Percentiles rank a stretch among this genome's conserved stretches.
phyloP scores from a whole-genome alignment of 2,888 invertebrate species.

The Oligia latruncula region DNA sequence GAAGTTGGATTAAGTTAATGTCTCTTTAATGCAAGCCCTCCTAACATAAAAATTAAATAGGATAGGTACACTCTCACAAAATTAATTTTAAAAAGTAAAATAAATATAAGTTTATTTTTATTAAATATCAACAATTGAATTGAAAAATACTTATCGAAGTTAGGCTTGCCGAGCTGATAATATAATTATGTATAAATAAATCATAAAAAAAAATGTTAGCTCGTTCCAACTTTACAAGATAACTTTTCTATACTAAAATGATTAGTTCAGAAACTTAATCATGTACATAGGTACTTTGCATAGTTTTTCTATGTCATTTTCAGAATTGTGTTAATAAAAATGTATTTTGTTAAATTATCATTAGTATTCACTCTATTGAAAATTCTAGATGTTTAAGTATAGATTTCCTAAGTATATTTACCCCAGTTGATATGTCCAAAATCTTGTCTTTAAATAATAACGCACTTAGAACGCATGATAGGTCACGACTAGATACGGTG shows the following conservation, averaged over 20 bases:
- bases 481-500: constrained; percentile 34
- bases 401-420: constrained; percentile 55
- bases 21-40: neutral
- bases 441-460: constrained; percentile 34
- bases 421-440: constrained; percentile 55
- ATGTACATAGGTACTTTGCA: neutral
- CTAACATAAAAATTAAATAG: neutral
- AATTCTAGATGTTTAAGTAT: constrained; percentile 10
- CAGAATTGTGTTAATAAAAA: neutral
- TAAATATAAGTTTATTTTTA: constrained; percentile 1
- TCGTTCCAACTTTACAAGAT: neutral
- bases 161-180: neutral
- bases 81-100: neutral
- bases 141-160: neutral
- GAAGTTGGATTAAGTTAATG: neutral
- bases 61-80: neutral
- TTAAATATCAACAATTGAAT: neutral
- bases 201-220: neutral
- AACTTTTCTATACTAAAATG: neutral
- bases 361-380: constrained; percentile 20
- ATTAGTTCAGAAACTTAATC: neutral
- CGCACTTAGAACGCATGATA: constrained; percentile 50
- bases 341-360: no score
- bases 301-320: neutral
- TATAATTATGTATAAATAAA: neutral